Evolutionary conservation across 1,140 invertebrate species (phyloP).

Genomic region (Drosophila pseudoobscura): DNA sequence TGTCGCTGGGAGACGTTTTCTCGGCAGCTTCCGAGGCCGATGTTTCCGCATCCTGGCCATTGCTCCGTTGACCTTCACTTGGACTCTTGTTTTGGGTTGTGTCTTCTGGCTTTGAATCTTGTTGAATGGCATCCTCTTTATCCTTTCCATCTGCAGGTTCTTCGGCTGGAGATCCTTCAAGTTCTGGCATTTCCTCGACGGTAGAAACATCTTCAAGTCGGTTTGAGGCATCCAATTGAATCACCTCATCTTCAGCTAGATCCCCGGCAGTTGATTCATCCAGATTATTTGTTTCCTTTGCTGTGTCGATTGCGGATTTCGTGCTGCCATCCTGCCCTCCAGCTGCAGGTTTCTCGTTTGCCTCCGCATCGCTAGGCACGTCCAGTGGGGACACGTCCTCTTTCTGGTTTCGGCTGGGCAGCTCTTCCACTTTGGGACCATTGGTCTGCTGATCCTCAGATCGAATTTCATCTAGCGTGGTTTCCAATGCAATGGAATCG

Average conservation of each 20-base stretch:
- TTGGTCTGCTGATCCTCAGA: background rate
- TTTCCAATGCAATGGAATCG: background rate
- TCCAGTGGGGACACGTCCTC: background rate
- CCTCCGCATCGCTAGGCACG: background rate
- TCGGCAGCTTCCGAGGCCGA: too few relatives aligned
- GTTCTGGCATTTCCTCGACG: background rate
- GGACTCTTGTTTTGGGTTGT: too few relatives aligned
- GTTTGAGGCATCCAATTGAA: conserved; percentile 17
- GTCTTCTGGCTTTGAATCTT: too few relatives aligned
- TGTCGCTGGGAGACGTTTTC: background rate
- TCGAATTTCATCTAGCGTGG: background rate
- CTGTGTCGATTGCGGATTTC: too few relatives aligned
- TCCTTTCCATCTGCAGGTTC: background rate
- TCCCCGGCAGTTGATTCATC: background rate
- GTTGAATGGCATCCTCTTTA: background rate
- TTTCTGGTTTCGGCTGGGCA: too few relatives aligned
- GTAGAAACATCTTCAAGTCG: background rate
- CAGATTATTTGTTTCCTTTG: background rate
- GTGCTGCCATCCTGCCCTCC: too few relatives aligned
- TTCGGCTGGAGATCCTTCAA: background rate
- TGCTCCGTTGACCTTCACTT: too few relatives aligned
- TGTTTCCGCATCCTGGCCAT: too few relatives aligned
- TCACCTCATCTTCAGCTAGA: background rate
- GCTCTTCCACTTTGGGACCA: background rate
- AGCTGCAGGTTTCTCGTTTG: too few relatives aligned